These are phyloP conservation scores for Conomelus anceps DNA, from an alignment of 2,888 invertebrate species.

Conservation along the genomic window DNA sequence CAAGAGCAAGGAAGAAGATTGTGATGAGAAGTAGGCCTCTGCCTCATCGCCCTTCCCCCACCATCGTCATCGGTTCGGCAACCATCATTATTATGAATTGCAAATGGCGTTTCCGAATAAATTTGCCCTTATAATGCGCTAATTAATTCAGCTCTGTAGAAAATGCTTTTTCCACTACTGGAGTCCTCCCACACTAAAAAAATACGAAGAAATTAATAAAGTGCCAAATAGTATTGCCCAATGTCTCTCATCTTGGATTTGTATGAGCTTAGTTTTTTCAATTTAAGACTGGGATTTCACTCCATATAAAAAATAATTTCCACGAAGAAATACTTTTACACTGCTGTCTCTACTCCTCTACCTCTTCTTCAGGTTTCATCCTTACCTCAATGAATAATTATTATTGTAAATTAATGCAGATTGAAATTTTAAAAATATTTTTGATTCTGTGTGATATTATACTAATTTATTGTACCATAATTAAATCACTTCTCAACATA, in stretches of 20 bases:
- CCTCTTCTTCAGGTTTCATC: too few relatives aligned
- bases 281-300: background rate
- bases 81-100: background rate
- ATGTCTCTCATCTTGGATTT: background rate
- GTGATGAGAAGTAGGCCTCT: background rate
- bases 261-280: background rate
- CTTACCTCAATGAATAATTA: too few relatives aligned
- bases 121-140: background rate
- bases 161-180: background rate
- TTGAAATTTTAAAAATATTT: too few relatives aligned
- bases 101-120: background rate
- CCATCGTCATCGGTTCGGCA: background rate
- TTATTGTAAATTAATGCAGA: too few relatives aligned
- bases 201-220: background rate
- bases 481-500: too few relatives aligned
- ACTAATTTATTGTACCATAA: too few relatives aligned
- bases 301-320: background rate
- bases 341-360: too few relatives aligned
- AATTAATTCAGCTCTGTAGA: background rate
- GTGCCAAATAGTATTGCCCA: background rate
- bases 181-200: background rate
- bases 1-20: background rate
- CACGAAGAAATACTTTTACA: background rate
- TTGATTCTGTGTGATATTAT: too few relatives aligned
- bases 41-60: background rate